phyloP scores from a whole-genome alignment of 2,888 invertebrate genomes.

The Clusia tigrina region DNA sequence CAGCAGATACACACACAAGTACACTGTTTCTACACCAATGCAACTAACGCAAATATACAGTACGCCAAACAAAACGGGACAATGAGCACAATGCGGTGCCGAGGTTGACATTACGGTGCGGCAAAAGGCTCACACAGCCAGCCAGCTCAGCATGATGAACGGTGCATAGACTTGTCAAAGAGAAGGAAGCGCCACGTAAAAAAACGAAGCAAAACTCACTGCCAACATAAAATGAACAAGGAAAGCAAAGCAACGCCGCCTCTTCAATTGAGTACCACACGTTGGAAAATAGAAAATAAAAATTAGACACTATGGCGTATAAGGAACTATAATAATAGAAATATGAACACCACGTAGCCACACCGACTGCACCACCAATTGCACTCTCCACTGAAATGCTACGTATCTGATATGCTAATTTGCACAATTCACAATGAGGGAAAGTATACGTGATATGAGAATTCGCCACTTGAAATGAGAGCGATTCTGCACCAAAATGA shows the following conservation, averaged over 20 bases:
- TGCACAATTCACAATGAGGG: conserved; percentile 42
- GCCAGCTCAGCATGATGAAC: conserved; percentile 10
- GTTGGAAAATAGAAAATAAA: conserved; percentile 10
- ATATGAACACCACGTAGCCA: not conserved
- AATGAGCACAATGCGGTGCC: conserved; percentile 12
- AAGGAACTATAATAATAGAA: conserved; percentile 23
- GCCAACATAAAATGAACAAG: conserved; percentile 3
- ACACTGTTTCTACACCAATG: conserved; percentile 20
- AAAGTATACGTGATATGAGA: conserved; percentile 10
- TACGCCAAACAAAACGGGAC: conserved; percentile 12
- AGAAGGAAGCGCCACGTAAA: conserved; percentile 15
- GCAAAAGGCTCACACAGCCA: not conserved
- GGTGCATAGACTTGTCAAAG: conserved; percentile 18
- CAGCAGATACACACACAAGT: conserved; percentile 28
- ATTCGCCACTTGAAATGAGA: conserved; percentile 7
- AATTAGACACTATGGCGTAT: conserved; percentile 26
- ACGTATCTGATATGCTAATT: conserved; percentile 56
- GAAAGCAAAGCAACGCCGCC: too few species aligned
- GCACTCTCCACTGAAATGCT: conserved; percentile 38
- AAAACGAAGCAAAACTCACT: conserved; percentile 11
- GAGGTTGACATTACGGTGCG: conserved; percentile 26
- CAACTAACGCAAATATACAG: conserved; percentile 18
- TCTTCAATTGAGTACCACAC: conserved; percentile 22
- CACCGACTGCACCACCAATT: conserved; percentile 21
- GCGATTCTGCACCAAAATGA: not conserved